A percentile compares a stretch with the other conserved stretches of the same genome.
Conservation (phyloP, 2,888 invertebrate genomes). For the Argyresthia albistria region DNA sequence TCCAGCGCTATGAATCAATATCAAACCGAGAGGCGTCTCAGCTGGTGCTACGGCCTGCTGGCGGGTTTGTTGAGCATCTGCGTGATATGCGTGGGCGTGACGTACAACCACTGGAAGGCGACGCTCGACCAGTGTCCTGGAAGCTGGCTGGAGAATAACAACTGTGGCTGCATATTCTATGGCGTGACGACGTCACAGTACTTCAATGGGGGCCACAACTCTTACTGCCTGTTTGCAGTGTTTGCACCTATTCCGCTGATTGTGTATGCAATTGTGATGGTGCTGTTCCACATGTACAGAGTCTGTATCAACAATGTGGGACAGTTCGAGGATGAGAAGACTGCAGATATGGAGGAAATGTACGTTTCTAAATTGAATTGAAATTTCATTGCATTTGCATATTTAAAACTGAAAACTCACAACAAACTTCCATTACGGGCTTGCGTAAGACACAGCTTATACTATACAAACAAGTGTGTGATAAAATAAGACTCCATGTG, state of each 20-base stretch:
- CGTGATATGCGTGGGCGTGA: slow-evolving; percentile 70
- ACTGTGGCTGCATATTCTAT: slow-evolving; percentile 80
- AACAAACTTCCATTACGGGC: not conserved
- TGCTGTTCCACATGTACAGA: slow-evolving; percentile 78
- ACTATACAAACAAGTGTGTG: too few relatives aligned
- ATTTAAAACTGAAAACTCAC: not conserved
- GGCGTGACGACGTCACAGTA: slow-evolving; percentile 73
- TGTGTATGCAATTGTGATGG: slow-evolving; percentile 75
- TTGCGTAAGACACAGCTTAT: too few relatives aligned
- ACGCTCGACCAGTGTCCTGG: slow-evolving; percentile 77
- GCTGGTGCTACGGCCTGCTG: slow-evolving; percentile 45
- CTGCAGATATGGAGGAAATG: slow-evolving; percentile 63
- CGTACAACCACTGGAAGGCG: slow-evolving; percentile 78
- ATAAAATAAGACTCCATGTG: too few relatives aligned
- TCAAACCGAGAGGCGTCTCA: slow-evolving; percentile 45
- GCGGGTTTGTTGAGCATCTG: slow-evolving; percentile 36
- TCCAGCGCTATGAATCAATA: slow-evolving; percentile 47
- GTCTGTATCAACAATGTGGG: slow-evolving; percentile 75
- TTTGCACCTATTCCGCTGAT: slow-evolving; percentile 77
- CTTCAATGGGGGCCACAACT: slow-evolving; percentile 77
- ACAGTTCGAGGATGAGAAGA: slow-evolving; percentile 60
- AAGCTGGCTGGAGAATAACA: slow-evolving; percentile 68
- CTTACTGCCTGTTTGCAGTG: slow-evolving; percentile 77
- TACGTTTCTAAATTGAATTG: slow-evolving; percentile 23
- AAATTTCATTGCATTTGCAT: not conserved